These are phyloP conservation scores for Lycia hirtaria DNA, from an alignment of 2,888 invertebrate species.

Conservation along the genomic window DNA sequence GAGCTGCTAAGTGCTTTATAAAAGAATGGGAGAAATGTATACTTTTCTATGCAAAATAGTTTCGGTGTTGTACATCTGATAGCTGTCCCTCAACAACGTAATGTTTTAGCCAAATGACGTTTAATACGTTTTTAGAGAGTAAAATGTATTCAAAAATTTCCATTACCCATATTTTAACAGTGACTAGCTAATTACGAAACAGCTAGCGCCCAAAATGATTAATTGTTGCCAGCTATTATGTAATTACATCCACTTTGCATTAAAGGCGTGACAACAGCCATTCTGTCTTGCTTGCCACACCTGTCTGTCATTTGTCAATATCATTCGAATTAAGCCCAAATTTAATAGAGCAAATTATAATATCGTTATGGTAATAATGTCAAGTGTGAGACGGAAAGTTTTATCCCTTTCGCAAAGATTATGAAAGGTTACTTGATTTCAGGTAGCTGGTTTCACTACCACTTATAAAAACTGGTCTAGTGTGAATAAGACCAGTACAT, in stretches of 20 bases:
- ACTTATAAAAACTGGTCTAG: too few species aligned
- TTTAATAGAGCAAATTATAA: constrained; percentile 29
- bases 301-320: constrained; percentile 51
- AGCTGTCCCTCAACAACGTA: too few species aligned
- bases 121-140: too few species aligned
- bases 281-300: constrained; percentile 43
- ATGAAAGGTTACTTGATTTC: background rate
- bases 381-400: constrained; percentile 13
- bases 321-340: constrained; percentile 28
- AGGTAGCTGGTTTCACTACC: background rate
- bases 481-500: too few species aligned
- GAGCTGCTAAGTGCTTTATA: too few species aligned
- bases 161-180: constrained; percentile 3
- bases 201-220: constrained; percentile 51
- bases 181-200: constrained; percentile 26
- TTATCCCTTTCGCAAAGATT: constrained; percentile 1
- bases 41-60: too few species aligned
- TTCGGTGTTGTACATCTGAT: too few species aligned
- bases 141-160: too few species aligned
- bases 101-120: too few species aligned
- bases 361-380: constrained; percentile 20
- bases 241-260: constrained; percentile 54
- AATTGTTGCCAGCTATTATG: constrained; percentile 60
- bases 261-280: constrained; percentile 53
- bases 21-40: too few species aligned